These are phyloP conservation scores for Halcyon malimbica DNA, from an alignment of 2,113 vertebrate species.

Conservation along the genomic window DNA sequence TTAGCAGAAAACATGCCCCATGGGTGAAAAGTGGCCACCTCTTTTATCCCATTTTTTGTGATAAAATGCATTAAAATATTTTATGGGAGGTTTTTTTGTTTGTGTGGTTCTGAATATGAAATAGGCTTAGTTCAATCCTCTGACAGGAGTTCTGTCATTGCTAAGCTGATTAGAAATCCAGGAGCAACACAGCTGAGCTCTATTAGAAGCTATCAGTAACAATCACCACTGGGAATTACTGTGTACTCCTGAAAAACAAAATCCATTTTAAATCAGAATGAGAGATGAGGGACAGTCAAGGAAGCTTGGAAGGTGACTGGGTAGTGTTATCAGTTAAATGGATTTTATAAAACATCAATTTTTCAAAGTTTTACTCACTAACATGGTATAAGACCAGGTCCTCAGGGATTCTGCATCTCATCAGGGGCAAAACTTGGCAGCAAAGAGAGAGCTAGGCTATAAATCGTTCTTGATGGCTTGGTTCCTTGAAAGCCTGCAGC, in stretches of 20 bases:
- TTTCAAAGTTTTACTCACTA: conserved; percentile 31
- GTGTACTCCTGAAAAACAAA: conserved; percentile 40
- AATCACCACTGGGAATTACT: conserved; percentile 46
- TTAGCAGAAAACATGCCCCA: not conserved
- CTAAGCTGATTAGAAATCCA: conserved; percentile 52
- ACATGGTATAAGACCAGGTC: not conserved
- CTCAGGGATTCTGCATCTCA: not conserved
- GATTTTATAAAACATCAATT: conserved; percentile 16
- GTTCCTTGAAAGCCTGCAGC: conserved; percentile 10
- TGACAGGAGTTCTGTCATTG: not conserved
- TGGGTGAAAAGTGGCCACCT: not conserved
- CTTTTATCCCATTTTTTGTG: not conserved
- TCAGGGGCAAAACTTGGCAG: not conserved
- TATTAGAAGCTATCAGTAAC: conserved; percentile 31
- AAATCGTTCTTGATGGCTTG: not conserved
- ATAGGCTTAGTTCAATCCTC: not conserved
- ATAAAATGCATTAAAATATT: not conserved
- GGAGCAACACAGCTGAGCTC: conserved; percentile 21
- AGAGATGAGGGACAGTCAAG: not conserved
- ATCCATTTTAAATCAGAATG: conserved; percentile 44
- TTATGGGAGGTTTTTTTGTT: not conserved
- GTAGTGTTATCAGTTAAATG: conserved; percentile 21
- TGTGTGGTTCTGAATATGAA: conserved; percentile 1
- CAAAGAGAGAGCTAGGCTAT: not conserved
- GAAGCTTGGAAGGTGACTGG: conserved; percentile 23